Conservation (phyloP, 1,140 invertebrate species). For the Radopholus similis region DNA sequence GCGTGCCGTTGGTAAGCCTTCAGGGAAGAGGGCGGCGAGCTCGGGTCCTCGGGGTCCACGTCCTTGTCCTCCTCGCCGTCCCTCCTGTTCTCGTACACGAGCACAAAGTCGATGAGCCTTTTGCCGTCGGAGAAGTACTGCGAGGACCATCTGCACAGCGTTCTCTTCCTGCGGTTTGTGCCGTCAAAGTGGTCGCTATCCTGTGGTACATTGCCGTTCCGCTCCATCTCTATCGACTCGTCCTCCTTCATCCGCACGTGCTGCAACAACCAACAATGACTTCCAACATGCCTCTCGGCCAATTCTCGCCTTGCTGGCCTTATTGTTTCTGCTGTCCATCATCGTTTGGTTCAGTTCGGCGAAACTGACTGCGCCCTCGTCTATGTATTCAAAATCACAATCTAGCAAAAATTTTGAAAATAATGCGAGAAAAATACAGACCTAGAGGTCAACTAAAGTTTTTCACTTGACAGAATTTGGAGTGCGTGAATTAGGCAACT, state of each 20-base stretch:
- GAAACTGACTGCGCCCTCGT: background rate
- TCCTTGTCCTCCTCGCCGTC: constrained; percentile 14
- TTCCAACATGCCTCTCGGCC: too few species aligned
- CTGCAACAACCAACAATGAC: too few species aligned
- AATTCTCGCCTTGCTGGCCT: background rate
- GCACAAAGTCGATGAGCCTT: constrained; percentile 53
- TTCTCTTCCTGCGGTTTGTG: background rate
- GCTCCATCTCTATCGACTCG: too few species aligned
- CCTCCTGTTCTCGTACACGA: constrained; percentile 47
- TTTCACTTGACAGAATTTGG: too few species aligned
- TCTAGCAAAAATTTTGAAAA: too few species aligned
- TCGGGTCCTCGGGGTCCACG: constrained; percentile 5
- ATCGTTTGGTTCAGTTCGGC: background rate
- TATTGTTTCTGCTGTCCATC: background rate
- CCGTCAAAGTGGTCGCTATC: background rate
- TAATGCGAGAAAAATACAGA: too few species aligned
- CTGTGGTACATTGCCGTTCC: too few species aligned
- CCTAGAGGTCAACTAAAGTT: too few species aligned
- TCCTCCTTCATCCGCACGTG: too few species aligned
- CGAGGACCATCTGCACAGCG: background rate
- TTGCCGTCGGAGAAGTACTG: constrained; percentile 44
- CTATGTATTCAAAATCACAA: background rate
- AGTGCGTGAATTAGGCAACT: too few species aligned
- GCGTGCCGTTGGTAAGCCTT: constrained; percentile 11
- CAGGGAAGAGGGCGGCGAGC: background rate